phyloP scores from a whole-genome alignment of 2,888 invertebrate species.

The Anthrax anthrax region DNA sequence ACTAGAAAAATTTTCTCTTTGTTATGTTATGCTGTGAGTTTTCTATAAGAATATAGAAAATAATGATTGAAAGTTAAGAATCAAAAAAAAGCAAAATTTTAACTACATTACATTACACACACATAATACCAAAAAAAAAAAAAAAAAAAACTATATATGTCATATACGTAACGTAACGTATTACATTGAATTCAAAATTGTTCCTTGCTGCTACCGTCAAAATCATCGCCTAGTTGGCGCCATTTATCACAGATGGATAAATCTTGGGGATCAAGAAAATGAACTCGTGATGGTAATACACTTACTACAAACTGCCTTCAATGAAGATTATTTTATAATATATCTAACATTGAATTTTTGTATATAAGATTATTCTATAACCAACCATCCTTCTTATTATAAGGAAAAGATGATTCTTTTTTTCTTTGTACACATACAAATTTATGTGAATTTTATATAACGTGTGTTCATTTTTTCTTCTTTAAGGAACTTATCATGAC shows the following conservation, averaged over 20 bases:
- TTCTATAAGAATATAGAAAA: neutral
- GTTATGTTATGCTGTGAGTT: too few species aligned
- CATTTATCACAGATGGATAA: conserved; percentile 28
- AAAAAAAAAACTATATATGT: neutral
- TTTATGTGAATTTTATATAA: neutral
- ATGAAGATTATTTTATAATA: neutral
- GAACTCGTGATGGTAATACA: neutral
- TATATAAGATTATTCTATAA: too few species aligned
- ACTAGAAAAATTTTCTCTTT: too few species aligned
- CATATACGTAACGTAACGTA: neutral
- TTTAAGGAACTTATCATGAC: neutral
- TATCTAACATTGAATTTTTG: neutral
- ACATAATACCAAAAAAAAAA: too few species aligned
- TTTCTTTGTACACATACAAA: neutral
- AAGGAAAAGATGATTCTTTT: neutral
- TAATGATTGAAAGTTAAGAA: neutral
- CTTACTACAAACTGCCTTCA: neutral
- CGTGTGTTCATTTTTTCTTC: neutral
- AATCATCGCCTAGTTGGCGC: conserved; percentile 30
- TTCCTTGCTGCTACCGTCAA: neutral
- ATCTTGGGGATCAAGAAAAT: conserved; percentile 4
- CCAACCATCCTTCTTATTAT: too few species aligned
- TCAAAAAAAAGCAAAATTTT: neutral
- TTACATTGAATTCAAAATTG: neutral
- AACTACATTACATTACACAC: neutral